Conservation (phyloP, 1,140 invertebrate species). For the Dinothrombium tinctorium region DNA sequence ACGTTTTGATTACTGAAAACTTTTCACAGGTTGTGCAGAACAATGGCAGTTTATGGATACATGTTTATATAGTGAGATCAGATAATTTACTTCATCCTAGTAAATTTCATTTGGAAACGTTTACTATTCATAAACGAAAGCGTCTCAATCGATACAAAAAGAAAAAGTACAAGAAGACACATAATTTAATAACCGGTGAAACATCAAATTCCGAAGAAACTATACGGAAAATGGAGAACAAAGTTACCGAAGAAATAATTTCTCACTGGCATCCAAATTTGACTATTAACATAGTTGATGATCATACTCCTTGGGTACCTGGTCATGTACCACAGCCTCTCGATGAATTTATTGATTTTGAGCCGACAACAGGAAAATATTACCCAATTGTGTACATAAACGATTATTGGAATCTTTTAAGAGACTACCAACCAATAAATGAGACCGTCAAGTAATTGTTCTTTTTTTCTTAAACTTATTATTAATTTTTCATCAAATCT, state of each 20-base stretch:
- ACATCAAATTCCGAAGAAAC: conserved; percentile 49
- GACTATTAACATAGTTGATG: conserved; percentile 79
- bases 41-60: conserved; percentile 83
- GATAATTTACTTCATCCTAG: conserved; percentile 31
- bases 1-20: too few relatives aligned
- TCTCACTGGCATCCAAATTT: conserved; percentile 99
- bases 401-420: conserved; percentile 94
- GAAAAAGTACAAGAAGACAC: conserved; percentile 57
- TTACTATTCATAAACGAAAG: conserved; percentile 47
- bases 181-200: conserved; percentile 83
- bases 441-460: conserved; percentile 37
- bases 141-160: conserved; percentile 83
- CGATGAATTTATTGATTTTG: conserved; percentile 22
- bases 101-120: conserved; percentile 35
- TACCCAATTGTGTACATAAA: conserved; percentile 87
- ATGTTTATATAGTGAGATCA: conserved; percentile 56
- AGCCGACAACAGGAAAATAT: conserved; percentile 52
- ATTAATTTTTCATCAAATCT: conserved; percentile 6
- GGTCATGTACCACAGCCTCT: conserved; percentile 54
- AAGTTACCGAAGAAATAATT: conserved; percentile 43
- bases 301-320: conserved; percentile 76
- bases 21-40: conserved; percentile 34
- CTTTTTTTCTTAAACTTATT: background rate
- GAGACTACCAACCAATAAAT: conserved; percentile 87
- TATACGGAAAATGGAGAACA: conserved; percentile 15